phyloP scores from a whole-genome alignment of 2,888 invertebrate genomes.

The Didymodactylos carnosus region DNA sequence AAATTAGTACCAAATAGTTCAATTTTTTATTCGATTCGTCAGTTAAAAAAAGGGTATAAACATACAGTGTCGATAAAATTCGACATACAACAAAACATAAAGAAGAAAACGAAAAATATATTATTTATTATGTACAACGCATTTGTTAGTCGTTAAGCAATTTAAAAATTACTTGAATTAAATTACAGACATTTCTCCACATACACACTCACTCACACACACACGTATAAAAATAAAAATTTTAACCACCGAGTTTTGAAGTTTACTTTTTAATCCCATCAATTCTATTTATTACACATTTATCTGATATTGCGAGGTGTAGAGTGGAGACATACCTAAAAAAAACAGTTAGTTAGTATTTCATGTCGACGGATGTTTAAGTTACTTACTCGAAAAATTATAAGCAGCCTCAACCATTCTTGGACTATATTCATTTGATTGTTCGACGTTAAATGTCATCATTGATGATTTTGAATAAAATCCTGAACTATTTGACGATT shows the following conservation, averaged over 20 bases:
- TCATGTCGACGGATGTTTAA: not conserved
- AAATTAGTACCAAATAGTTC: no score
- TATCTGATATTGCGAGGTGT: not conserved
- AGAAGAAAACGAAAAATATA: no score
- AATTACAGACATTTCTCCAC: not conserved
- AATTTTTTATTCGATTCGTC: no score
- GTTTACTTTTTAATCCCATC: no score
- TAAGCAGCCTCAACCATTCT: not conserved
- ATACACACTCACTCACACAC: no score
- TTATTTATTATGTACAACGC: no score
- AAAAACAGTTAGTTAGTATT: not conserved
- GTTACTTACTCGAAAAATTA: not conserved
- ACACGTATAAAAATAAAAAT: not conserved
- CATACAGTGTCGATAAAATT: no score
- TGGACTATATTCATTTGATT: not conserved
- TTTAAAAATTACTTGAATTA: not conserved
- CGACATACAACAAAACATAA: no score
- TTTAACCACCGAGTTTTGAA: no score
- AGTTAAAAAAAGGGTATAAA: no score
- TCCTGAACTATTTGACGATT: not conserved
- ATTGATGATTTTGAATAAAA: not conserved
- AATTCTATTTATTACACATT: not conserved
- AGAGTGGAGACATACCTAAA: not conserved
- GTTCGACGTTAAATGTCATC: not conserved
- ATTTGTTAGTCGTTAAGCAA: no score